Evolutionary conservation across 2,888 invertebrate genomes (phyloP).

Genomic region (Lissonota sp.): DNA sequence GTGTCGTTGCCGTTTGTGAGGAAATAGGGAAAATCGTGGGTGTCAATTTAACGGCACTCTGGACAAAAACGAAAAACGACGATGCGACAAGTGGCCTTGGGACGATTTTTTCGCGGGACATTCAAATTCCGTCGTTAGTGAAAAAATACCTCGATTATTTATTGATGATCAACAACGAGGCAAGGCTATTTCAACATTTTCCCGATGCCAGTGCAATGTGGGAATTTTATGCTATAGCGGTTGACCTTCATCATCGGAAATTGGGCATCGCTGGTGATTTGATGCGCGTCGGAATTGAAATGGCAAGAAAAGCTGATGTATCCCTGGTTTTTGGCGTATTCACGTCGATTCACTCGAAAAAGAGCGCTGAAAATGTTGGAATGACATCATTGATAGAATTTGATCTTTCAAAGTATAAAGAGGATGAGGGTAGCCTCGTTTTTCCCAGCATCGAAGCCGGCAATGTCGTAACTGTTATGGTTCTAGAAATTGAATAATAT

Average conservation of each 20-base stretch:
- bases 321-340: conserved; percentile 69
- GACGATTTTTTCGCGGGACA: conserved; percentile 26
- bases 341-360: conserved; percentile 68
- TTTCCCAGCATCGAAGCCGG: conserved; percentile 59
- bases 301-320: conserved; percentile 55
- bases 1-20: conserved; percentile 64
- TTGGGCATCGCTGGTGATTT: conserved; percentile 67
- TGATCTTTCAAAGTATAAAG: conserved; percentile 61
- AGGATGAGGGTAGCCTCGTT: conserved; percentile 36
- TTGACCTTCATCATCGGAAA: conserved; percentile 67
- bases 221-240: conserved; percentile 72
- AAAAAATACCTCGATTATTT: conserved; percentile 68
- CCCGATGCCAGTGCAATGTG: conserved; percentile 57
- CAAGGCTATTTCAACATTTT: conserved; percentile 61
- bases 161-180: conserved; percentile 63
- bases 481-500: conserved; percentile 33
- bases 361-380: conserved; percentile 64
- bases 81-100: conserved; percentile 22
- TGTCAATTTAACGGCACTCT: conserved; percentile 67
- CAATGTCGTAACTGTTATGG: conserved; percentile 67
- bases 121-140: conserved; percentile 44
- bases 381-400: conserved; percentile 62
- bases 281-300: conserved; percentile 58
- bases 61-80: conserved; percentile 60
- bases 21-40: conserved; percentile 62